These are phyloP conservation scores for Corydoras sp. DNA, from an alignment of 2,113 vertebrate species.

Conservation along the genomic window DNA sequence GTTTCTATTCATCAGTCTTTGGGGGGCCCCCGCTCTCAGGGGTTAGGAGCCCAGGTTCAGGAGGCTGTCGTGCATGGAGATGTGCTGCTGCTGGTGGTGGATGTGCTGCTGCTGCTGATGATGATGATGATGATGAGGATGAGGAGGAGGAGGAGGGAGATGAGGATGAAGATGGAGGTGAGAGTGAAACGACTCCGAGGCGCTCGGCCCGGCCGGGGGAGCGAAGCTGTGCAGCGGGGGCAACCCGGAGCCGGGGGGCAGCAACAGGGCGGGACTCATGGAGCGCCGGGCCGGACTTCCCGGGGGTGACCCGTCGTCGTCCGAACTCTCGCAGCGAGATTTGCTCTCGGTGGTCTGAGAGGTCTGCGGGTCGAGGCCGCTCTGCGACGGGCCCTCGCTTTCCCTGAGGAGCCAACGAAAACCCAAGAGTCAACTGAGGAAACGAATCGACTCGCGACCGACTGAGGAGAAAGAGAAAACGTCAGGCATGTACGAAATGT, in stretches of 20 bases:
- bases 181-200: conserved; percentile 35
- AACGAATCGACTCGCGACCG: too few relatives aligned
- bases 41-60: conserved; percentile 57
- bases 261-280: conserved; percentile 83
- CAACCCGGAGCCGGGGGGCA: conserved; percentile 78
- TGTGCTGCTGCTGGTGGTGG: conserved; percentile 83
- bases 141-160: conserved; percentile 16
- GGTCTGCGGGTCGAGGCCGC: conserved; percentile 85
- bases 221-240: conserved; percentile 86
- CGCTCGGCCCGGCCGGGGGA: conserved; percentile 87
- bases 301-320: conserved; percentile 95
- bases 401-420: conserved; percentile 69
- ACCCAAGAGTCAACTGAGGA: too few relatives aligned
- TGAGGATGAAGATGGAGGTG: conserved; percentile 16
- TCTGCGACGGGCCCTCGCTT: conserved; percentile 93
- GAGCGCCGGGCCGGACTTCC: conserved; percentile 92
- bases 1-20: too few relatives aligned
- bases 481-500: too few relatives aligned
- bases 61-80: conserved; percentile 92
- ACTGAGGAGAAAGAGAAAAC: too few relatives aligned
- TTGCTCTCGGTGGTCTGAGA: conserved; percentile 93
- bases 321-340: conserved; percentile 93
- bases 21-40: too few relatives aligned
- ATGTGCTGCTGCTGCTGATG: conserved; percentile 25
- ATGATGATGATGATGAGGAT: background rate